These are phyloP conservation scores for Rallus limicola DNA, from an alignment of 2,113 vertebrate species.

Conservation along the genomic window DNA sequence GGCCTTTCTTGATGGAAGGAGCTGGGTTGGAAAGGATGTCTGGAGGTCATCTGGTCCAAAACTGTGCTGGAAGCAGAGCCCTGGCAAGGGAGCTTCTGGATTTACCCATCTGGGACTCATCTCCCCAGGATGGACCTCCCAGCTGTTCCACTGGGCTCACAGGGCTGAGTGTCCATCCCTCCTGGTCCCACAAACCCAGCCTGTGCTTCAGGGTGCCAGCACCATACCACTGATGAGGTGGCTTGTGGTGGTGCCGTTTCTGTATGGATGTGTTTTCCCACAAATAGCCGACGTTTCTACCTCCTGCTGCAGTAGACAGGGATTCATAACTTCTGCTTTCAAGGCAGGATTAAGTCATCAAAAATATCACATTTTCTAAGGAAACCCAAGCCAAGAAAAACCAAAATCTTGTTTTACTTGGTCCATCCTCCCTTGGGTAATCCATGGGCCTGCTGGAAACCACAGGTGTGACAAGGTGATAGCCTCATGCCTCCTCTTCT, in stretches of 20 bases:
- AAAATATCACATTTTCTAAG: neutral
- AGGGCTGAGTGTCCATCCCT: neutral
- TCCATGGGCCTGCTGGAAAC: neutral
- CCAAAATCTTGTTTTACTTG: neutral
- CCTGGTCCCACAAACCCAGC: neutral
- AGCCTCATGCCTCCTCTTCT: neutral
- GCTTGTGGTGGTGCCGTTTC: neutral
- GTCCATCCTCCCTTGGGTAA: neutral
- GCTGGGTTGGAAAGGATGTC: neutral
- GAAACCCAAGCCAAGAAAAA: neutral
- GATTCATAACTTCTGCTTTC: neutral
- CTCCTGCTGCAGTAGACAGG: neutral
- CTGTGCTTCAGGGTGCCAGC: neutral
- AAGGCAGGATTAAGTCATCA: neutral
- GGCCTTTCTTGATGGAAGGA: neutral
- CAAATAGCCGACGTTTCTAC: neutral
- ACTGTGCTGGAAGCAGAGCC: neutral
- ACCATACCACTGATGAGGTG: neutral
- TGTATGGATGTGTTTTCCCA: neutral
- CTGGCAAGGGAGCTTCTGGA: accelerated
- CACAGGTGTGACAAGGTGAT: neutral
- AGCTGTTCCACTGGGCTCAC: neutral
- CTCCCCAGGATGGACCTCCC: neutral
- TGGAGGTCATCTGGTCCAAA: neutral
- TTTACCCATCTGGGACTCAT: neutral